Evolutionary conservation across 2,888 invertebrate genomes (phyloP).

Genomic region (Tenthredo livida): DNA sequence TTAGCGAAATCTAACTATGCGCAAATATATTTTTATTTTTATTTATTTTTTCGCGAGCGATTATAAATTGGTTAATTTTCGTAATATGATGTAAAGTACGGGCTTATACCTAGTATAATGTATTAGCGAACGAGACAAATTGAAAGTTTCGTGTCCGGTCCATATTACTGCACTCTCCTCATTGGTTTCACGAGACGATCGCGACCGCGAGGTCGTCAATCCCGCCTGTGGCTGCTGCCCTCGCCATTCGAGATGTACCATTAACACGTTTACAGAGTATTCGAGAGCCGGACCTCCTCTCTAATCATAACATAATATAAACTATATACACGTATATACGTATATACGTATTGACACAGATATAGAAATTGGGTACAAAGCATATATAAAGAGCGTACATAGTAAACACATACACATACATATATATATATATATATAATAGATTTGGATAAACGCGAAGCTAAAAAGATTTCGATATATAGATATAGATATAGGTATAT

Average conservation of each 20-base stretch:
- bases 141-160: conserved; percentile 3
- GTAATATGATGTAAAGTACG: not conserved
- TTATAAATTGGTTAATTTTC: not conserved
- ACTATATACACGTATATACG: not conserved
- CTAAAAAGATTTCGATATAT: not conserved
- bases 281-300: conserved; percentile 26
- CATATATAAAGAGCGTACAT: not conserved
- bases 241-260: conserved; percentile 19
- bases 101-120: not conserved
- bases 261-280: conserved; percentile 40
- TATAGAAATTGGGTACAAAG: not conserved
- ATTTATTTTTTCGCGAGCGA: not conserved
- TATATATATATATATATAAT: not conserved
- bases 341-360: not conserved
- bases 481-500: not conserved
- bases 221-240: not conserved
- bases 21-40: no score
- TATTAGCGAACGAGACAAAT: not conserved
- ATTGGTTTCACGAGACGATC: not conserved
- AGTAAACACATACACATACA: not conserved
- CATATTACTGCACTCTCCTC: not conserved
- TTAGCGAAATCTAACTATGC: no score
- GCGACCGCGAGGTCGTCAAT: conserved; percentile 15
- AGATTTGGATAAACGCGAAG: not conserved
- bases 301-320: conserved; percentile 25